A percentile compares a stretch with the other conserved stretches of the same genome.
phyloP scores from a whole-genome alignment of 2,888 invertebrate species.

The Xanthia togata region DNA sequence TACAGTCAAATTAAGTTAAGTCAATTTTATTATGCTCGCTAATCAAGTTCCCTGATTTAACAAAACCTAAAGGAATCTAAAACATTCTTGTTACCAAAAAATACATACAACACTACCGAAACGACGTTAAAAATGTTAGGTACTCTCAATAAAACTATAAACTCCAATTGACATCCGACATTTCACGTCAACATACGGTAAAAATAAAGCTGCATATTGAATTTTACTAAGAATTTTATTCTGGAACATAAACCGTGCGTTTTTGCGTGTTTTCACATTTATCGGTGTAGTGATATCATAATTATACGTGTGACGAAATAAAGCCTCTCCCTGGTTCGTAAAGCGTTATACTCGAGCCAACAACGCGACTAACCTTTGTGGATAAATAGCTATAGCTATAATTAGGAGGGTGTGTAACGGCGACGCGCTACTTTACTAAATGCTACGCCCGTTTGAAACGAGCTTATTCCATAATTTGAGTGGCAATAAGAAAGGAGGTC shows the following conservation, averaged over 20 bases:
- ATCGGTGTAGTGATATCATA: conserved; percentile 58
- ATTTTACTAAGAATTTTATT: conserved; percentile 18
- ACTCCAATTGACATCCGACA: conserved; percentile 24
- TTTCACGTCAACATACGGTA: conserved; percentile 18
- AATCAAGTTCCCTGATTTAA: background rate
- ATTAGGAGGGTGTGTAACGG: conserved; percentile 48
- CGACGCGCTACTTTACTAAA: conserved; percentile 53
- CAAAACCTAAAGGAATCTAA: background rate
- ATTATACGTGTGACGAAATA: conserved; percentile 62
- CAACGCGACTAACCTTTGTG: conserved; percentile 61
- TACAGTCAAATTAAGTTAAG: no score
- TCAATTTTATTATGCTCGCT: background rate
- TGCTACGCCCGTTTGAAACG: conserved; percentile 37
- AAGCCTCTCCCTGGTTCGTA: conserved; percentile 56
- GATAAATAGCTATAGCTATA: conserved; percentile 61
- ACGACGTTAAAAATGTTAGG: conserved; percentile 11
- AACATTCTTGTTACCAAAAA: background rate
- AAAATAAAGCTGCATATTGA: conserved; percentile 27
- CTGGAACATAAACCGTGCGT: conserved; percentile 25
- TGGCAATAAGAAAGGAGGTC: conserved; percentile 21
- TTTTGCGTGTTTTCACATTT: conserved; percentile 36
- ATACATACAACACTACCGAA: background rate
- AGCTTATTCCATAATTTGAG: conserved; percentile 39
- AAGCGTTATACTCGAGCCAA: conserved; percentile 50
- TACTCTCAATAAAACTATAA: conserved; percentile 12